Conservation (phyloP, 1,140 invertebrate genomes). For the Goniozus legneri region DNA sequence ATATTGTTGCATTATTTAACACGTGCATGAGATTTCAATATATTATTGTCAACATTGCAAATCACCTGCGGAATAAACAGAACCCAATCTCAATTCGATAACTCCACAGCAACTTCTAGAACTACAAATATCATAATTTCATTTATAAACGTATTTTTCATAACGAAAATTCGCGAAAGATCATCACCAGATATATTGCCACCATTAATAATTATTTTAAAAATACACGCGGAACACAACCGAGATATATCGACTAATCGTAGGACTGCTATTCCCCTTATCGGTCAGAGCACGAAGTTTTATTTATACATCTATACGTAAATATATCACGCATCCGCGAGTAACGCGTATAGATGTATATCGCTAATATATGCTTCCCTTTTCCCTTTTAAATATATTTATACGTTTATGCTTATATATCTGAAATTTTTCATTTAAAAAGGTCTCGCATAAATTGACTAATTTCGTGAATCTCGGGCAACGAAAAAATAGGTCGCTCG, state of each 20-base stretch:
- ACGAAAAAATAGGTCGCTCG: constrained; percentile 23
- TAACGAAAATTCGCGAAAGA: no score
- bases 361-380: constrained; percentile 32
- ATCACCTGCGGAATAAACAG: constrained; percentile 14
- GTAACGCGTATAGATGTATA: constrained; percentile 12
- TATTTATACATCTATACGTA: constrained; percentile 26
- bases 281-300: not conserved
- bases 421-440: constrained; percentile 33
- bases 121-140: no score
- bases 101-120: no score
- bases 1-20: constrained; percentile 19
- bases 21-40: constrained; percentile 17
- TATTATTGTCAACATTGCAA: constrained; percentile 23
- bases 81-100: no score
- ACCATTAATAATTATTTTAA: not conserved
- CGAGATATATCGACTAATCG: not conserved
- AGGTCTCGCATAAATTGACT: constrained; percentile 49
- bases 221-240: not conserved
- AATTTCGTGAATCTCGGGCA: constrained; percentile 34
- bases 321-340: constrained; percentile 13
- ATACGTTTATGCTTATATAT: constrained; percentile 14
- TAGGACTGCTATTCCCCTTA: not conserved
- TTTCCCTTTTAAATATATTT: constrained; percentile 16
- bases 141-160: no score
- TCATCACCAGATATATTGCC: not conserved